Evolutionary conservation across 2,113 vertebrate species (phyloP), one percentile per base, ranked within the genome.

Genomic region (Arenaria interpres): DNA sequence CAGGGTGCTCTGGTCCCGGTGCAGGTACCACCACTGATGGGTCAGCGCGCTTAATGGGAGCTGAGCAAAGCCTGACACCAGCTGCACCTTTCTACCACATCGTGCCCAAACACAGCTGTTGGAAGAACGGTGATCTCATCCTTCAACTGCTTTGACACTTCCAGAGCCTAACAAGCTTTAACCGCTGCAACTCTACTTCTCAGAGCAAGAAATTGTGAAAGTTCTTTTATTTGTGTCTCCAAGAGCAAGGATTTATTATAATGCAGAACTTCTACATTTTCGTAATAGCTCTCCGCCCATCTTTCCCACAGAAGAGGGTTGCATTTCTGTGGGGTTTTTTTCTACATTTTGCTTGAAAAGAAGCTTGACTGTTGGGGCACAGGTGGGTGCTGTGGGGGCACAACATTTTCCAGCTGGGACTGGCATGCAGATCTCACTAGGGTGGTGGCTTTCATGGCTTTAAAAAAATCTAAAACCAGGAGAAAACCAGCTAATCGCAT

Each of bases 361-460:
- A 43, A 13, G 20, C 12, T 87, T 64, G 39, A 68, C 57, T 92
- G 16, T 80, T 81, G 73, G 62, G 73, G 32, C 90, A 79, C 76
- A 89, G 89, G 60, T 91, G 84, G 88, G 79, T 93, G 69, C 86
- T 75, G 90, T 72, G 94, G 88, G 69, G 86, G 92, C 91, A 82
- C 45, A 95, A 62, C 45, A 17, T 18, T 89, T 93, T 81, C 94
- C 83, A 91, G 48, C 85, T n/a, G 83, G 48, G 33, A 14, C 53
- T 72, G 45, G 48, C n/a, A 33, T 14, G 21, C 4, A 6, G 35
- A 53, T 90, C 83, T 85, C 94, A 95, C 43, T 45, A 46, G 88
- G 57, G 48, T 73, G 57, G 62, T 69, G 12, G 80, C n/a, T 89
- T 92, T 93, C 74, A 50, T 22, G 41, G 15, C 37, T 91, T 87